Base-by-base conservation (phyloP, 2,113 vertebrate species). In the Paratilapia polleni region DNA sequence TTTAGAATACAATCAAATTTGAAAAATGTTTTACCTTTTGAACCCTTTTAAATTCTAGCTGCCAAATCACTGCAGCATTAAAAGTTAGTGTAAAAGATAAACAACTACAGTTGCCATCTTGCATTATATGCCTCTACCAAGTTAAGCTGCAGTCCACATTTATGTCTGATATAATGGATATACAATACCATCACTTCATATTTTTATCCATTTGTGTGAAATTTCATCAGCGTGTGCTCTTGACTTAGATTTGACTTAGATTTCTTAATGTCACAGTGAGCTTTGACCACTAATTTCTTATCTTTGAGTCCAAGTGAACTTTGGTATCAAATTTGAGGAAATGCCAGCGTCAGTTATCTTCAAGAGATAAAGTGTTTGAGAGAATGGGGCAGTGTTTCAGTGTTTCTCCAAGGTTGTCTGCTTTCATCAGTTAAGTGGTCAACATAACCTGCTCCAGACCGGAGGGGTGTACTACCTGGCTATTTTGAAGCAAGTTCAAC, bases 261-360 rank as follows among this genome's bases (percentile, higher is more conserved):
- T n/a, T n/a, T n/a, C n/a, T n/a, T n/a, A n/a, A n/a, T n/a, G 36
- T 38, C 5, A 8, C 6, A 38, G 36, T 6, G 36, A 38, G 2
- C 36, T 38, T 38, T 38, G 36, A 38, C 36, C 36, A 38, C 36
- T 5, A 8, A 8, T 38, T 38, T 68, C 41, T 47, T 47, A 26
- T 68, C 38, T 68, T 68, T 68, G 64, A 68, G 22, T 68, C 41
- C 22, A 68, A 14, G 22, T 68, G 64, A 68, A 68, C 64, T 68
- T 68, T 47, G 41, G 41, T 68, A 47, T 17, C 14, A 47, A 43
- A 47, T 68, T 0, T 68, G 22, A 68, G 41, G 38, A 68, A 41
- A 43, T 66, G 1, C 62, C 22, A 7, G 5, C 41, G 19, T 68
- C 43, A 68, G 47, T 70, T 70, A 0, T 20, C 66, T 70, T 70